Base-by-base conservation (phyloP, 2,888 invertebrate genomes). In the Troides aeacus region DNA sequence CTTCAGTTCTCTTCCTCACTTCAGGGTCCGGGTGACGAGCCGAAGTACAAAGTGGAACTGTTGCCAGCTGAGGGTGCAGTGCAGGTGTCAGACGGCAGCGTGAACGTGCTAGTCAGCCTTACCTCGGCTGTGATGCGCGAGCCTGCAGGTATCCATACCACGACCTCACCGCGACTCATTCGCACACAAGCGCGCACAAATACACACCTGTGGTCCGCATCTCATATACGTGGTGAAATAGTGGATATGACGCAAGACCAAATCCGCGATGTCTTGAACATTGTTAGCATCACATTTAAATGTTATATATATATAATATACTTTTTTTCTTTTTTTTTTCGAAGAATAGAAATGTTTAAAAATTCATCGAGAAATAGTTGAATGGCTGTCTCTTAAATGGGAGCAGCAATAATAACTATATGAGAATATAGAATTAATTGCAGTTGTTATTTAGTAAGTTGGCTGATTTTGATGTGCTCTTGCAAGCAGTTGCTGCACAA, bases 41-140 rank as follows among this genome's bases (percentile, higher is more conserved):
- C 79, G 64, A 95, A 94, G 73, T 98, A 97, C 93, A 96, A 95
- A 76, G 96, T 98, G 74, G 96, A 96, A 78, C 95, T 97, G 79
- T 96, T 95, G 84, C 94, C 97, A 64, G 96, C 97, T 69, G 97
- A 98, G 77, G 97, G 97, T 66, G 97, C 97, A 12, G 95, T 99
- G 73, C 93, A 95, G 62, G 97, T 98, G 67, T 94, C 95, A n/a
- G 96, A 96, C 79, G 96, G 95, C 72, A 90, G 93, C 65, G 96
- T 97, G 70, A 94, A 94, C 66, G 98, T 99, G 74, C 95, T 96
- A 74, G 97, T 99, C 73, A 96, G 97, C 73, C 94, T 99, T 73
- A 99, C 99, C 65, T 98, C 99, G 74, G 98, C 98, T 62, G 94
- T 98, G 67, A 96, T 99, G 95, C 95, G 99, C 72, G 98, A 98